Evolutionary conservation across 2,888 invertebrate genomes (phyloP).

Genomic region (Drosophila melanosoma): DNA sequence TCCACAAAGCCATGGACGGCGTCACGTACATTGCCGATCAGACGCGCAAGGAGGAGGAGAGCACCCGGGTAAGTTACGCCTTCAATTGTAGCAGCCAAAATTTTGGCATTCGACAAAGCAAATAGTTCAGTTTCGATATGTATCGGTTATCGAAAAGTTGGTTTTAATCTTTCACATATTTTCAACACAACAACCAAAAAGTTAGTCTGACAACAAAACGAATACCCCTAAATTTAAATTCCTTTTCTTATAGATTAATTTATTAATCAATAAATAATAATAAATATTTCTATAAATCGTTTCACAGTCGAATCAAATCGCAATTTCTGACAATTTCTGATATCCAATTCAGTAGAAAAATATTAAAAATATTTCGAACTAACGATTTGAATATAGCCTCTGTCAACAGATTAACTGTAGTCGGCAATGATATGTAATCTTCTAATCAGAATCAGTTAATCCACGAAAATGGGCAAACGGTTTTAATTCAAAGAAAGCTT

Average conservation of each 20-base stretch:
- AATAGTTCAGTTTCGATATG: neutral
- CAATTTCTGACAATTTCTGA: too few relatives aligned
- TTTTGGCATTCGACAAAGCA: neutral
- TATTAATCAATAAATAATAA: too few relatives aligned
- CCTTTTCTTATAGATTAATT: too few relatives aligned
- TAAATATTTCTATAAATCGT: neutral
- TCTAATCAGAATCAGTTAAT: neutral
- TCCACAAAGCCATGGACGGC: constrained; percentile 96
- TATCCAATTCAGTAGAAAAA: neutral
- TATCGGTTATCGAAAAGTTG: neutral
- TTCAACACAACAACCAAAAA: neutral
- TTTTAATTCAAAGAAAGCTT: too few relatives aligned
- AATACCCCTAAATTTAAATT: neutral
- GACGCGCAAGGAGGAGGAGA: constrained; percentile 95
- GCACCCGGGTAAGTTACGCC: constrained; percentile 90
- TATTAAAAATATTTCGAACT: neutral
- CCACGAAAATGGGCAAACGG: too few relatives aligned
- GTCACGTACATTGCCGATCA: constrained; percentile 97
- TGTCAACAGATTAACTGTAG: neutral
- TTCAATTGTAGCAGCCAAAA: neutral
- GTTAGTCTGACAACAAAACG: neutral
- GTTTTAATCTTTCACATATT: neutral
- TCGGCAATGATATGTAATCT: neutral
- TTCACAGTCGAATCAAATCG: too few relatives aligned
- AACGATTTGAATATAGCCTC: neutral